Evolutionary conservation across 2,113 vertebrate genomes (phyloP), one percentile per base, ranked within the genome.

Genomic region (Myotis lucifugus): DNA sequence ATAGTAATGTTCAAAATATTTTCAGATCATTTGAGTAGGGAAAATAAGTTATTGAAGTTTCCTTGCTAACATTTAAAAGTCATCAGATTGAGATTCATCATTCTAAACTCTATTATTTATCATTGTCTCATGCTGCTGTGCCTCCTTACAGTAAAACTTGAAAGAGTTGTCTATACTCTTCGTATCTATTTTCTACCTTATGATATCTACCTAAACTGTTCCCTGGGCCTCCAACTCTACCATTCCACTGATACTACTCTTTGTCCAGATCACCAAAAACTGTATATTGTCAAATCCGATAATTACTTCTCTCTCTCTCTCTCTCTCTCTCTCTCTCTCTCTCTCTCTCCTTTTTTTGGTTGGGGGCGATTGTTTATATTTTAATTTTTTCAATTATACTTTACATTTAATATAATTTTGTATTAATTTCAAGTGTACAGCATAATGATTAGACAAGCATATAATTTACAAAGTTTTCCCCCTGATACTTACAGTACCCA

Each of bases 11-110:
- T 34, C 8, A 66, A 88, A 82, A 61, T 13, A 56, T 48, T 67
- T 94, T 82, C 11, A 34, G 34, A 74, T 88, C 6, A 91, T 48
- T 52, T 78, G 34, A 52, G 1, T 74, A 13, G 13, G 8, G 13
- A 64, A 85, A 95, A 85, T 34, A 93, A 72, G 40, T 88, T 79
- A 46, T 6, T 85, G 12, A 72, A 56, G 18, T 93, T 90, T 85
- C 14, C 52, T 64, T 69, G 19, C 17, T 54, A 85, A 94, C 23
- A 54, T 27, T 81, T 91, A 48, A 82, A 89, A 59, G 11, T 59
- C 66, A 85, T 85, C 50, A 59, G 18, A 59, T 56, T 76, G 76
- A n/a, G 46, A 91, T 67, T 87, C 46, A 74, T 54, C 52, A 90
- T 92, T 90, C 69, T 52, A 54, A 89, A 78, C 14, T 48, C 59